Evolutionary conservation across 1,140 invertebrate species (phyloP).

Genomic region (Papilio polytes): DNA sequence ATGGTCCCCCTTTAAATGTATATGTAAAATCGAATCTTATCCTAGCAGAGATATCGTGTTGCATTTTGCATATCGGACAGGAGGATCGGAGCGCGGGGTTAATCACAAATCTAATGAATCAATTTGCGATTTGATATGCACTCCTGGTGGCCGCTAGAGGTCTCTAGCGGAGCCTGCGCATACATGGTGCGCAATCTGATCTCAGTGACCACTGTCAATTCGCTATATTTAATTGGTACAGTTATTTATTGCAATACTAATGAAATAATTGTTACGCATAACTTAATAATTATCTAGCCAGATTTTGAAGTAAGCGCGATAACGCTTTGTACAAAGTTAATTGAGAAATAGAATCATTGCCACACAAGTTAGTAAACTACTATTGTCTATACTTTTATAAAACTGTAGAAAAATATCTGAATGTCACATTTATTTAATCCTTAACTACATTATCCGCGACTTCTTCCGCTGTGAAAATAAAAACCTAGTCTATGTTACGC

Average conservation of each 20-base stretch:
- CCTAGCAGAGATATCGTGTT: conserved; percentile 53
- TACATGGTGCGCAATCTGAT: conserved; percentile 23
- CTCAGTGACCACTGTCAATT: not conserved
- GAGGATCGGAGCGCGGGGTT: conserved; percentile 60
- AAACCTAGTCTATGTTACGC: no score
- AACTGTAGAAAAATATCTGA: no score
- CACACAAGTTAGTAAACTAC: not conserved
- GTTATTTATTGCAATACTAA: not conserved
- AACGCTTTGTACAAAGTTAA: not conserved
- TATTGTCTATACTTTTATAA: not conserved
- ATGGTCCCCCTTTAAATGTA: conserved; percentile 43
- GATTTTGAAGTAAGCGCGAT: not conserved
- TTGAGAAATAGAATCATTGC: not conserved
- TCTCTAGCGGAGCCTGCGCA: not conserved
- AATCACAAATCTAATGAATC: conserved; percentile 75
- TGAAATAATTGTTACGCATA: conserved; percentile 22
- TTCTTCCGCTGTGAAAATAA: no score
- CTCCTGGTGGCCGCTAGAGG: conserved; percentile 52
- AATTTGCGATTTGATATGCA: conserved; percentile 59
- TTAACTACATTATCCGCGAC: not conserved
- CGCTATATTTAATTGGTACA: conserved; percentile 5
- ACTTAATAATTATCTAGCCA: not conserved
- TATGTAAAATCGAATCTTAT: conserved; percentile 59
- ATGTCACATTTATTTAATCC: not conserved
- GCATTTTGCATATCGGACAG: conserved; percentile 68